Base-by-base conservation (phyloP, 1,140 invertebrate genomes). In the Caenorhabditis inopinata region DNA sequence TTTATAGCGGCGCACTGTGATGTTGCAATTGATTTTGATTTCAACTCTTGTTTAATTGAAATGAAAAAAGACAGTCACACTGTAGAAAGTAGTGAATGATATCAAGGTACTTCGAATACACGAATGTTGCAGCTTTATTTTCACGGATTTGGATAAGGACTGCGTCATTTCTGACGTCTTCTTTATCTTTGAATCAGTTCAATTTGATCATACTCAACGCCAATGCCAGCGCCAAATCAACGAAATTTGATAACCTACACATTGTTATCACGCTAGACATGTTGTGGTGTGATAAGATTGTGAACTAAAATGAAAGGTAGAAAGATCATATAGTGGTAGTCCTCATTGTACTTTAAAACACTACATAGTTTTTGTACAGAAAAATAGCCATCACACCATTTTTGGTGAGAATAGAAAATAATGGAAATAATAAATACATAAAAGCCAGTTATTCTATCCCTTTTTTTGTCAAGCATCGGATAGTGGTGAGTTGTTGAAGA, bases 261-360 rank as follows among this genome's bases (percentile, higher is more conserved):
- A 21, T 68, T 42, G 58, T 68, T 68, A 68, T 68, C 58, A 68
- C 3, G 58, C 58, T 68, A 68, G 58, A 38, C 58, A 51, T 51
- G 21, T 5, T 32, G 51, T 16, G 58, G 35, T 2, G 32, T 62
- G 58, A 68, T 68, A 68, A 68, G 58, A 38, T 23, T 38, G 58
- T 42, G 18, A 68, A 18, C 49, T 42, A 42, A 42, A 42, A 42
- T 42, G n/a, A 42, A 42, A 68, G 58, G 29, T 68, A 32, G n/a
- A 68, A 68, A 68, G 58, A 68, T 38, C 58, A 68, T 42, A 1
- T 16, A 38, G 32, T 29, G 58, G 32, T 14, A 42, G n/a, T 32
- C 25, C 25, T 29, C 51, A 23, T 6, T 51, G n/a, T 9, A 1
- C 49, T 51, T 25, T 51, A n/a, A n/a, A 48, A 48, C 46, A 48